Base-by-base conservation (phyloP, 2,113 vertebrate species). In the Sylvilagus bachmani region DNA sequence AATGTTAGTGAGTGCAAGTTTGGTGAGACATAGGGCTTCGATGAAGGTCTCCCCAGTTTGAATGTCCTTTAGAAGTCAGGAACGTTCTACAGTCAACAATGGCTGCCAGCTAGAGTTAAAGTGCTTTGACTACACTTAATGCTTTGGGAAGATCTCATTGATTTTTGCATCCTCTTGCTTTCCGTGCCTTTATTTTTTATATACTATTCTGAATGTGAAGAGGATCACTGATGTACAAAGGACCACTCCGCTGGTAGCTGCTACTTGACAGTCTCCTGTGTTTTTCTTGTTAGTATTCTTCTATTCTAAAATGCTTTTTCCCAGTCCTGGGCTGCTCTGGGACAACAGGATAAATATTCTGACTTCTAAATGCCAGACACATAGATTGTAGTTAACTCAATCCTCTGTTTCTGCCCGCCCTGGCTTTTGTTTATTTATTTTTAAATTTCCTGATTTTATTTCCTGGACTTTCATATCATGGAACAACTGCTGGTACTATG, bases 381-480 rank as follows among this genome's bases (percentile, higher is more conserved):
- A 44, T 70, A 61, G 61, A 74, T 4, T 67, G 3, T 79, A 49
- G 55, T 31, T 80, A 85, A 80, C 29, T 16, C 6, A 24, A 12
- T 58, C 31, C 51, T 87, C 5, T 66, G 21, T 87, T 89, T 97
- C 61, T 55, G 24, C 22, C 1, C 36, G 24, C 22, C 1, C 36
- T 75, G 33, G 11, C 11, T 89, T 66, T 89, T 77, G 24, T 80
- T 69, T 89, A 5, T 77, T 85, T 49, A 71, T 81, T 94, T 66
- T 67, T n/a, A 22, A 78, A 58, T 85, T 87, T 17, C 79, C 84
- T 66, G 58, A 69, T 83, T 95, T 86, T 10, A 51, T 49, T 94
- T 73, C 21, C 64, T 78, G 36, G 5, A 29, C 80, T 93, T 51
- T 24, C 24, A 69, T 49, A n/a, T 90, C 36, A 78, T 53, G 3